Base-by-base conservation (phyloP, 2,888 invertebrate genomes). In the Drosophila monieri region DNA sequence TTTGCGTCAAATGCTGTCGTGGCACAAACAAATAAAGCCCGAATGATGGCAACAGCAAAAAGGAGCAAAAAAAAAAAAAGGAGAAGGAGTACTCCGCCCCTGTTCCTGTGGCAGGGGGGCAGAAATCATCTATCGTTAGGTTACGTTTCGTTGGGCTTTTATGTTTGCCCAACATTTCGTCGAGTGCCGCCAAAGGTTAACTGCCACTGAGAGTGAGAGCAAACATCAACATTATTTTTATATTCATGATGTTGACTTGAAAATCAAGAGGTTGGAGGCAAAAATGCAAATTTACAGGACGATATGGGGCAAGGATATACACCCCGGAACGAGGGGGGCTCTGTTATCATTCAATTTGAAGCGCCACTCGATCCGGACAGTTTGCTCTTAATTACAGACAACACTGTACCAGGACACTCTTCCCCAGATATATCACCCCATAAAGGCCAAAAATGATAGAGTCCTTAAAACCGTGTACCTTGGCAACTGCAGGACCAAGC, bases 141-240 rank as follows among this genome's bases (percentile, higher is more conserved):
- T 74, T 74, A 70, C 87, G 87, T 84, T 86, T 77, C 81, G 83
- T 86, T 84, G 87, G 71, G 49, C 76, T 85, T 83, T 83, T 83
- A 83, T 83, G 86, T 84, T 84, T 80, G 80, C 85, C 76, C 81
- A 64, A 64, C 64, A 64, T 78, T 86, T 80, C 85, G 80, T 77
- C 41, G 39, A 60, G 64, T 60, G 60, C 46, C 41, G 56, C 52
- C 52, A 53, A 53, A 65, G 65, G 64, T 65, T 65, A 47, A 65
- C 64, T 65, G 65, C 52, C 51, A 37, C 46, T 27, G 53, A 57
- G 52, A 43, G 53, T 37, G 75, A 73, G 71, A 71, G 73, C 70
- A 78, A 85, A 78, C 85, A 86, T 86, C 78, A 84, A 78, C 87
- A 86, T 84, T 86, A 84, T 84, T 83, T 86, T 86, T 83, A 86